Evolutionary conservation across 2,888 invertebrate genomes (phyloP), one percentile per base, ranked within the genome.

Genomic region (Eurois occulta): DNA sequence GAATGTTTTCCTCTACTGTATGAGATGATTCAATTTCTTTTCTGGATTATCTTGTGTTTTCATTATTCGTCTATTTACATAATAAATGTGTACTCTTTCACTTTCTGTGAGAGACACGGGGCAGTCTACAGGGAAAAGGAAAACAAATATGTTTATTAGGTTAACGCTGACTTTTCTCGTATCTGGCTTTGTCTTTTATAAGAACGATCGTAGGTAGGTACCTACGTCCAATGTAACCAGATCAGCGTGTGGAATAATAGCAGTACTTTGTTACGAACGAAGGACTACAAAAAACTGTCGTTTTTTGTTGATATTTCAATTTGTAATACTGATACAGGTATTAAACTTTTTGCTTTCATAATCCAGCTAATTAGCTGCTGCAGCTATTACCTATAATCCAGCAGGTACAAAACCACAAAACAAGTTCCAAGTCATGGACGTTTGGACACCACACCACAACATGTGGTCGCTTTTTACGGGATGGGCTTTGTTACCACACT

Each of bases 51-150:
- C 64, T 72, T 68, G 48, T 68, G 71, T 81, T 84, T 83, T 79
- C 70, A 82, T 84, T 79, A 73, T 82, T 70, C 66, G 48, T 67
- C 41, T 72, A 71, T 79, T 62, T 82, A 55, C 66, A 64, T 84
- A 72, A 55, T 79, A 80, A 68, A 74, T 79, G 38, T 28, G 43
- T 65, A 71, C 58, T 80, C 80, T 84, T 81, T 81, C 28, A 74
- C 67, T 84, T 68, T 71, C 18, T 60, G 67, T 74, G 28, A 58
- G 52, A 78, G 60, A 52, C 55, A 41, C 16, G 48, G 48, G 73
- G 48, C 67, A 79, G 70, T 62, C 55, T 64, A 64, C 21, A 28
- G 78, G 77, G 72, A 79, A 65, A 65, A 41, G 65, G 32, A 48
- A 74, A 66, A 70, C 55, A 70, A 83, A 73, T 84, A 70, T 73